Evolutionary conservation across 2,888 invertebrate genomes (phyloP), one percentile per base, ranked within the genome.

Genomic region (Torymus auratus): DNA sequence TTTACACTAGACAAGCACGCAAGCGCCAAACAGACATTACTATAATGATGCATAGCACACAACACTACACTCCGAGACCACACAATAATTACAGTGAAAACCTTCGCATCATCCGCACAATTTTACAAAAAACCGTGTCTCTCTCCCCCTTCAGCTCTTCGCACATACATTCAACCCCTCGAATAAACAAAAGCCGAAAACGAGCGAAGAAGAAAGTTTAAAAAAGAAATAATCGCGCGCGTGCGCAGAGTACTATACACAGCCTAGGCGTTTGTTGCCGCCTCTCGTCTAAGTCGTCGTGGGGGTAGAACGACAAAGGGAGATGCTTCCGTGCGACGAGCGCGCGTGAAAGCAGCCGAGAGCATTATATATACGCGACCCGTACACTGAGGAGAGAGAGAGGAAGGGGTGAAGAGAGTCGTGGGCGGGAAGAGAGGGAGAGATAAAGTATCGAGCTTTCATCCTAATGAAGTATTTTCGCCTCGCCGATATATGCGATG

Each of bases 381-480:
- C 28, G 28, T 28, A 28, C 28, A 0, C 0, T 15, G 50, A 23
- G 60, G 56, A 72, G 23, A 81, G 68, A 67, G 64, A 58, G n/a
- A 77, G 76, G 79, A 82, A 76, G 84, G 84, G 85, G 85, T 85
- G 85, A 85, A 84, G 73, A 55, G 70, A 74, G 85, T n/a, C n/a
- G n/a, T 85, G 82, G 86, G 85, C 84, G 85, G 84, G 20, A 78
- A 74, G 70, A 82, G 81, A 77, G 81, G 74, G 62, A 50, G 68
- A 71, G 78, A 80, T 52, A 67, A 15, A 58, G 64, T 73, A 60
- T 55, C 53, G 55, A 89, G 90, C 90, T 90, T 90, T 90, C 89
- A 90, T 90, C 88, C 86, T 90, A 89, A 90, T 90, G 89, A 90
- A 90, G 89, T 88, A 88, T 88, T 88, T 88, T 85, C 81, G 78